These are phyloP conservation scores for Malthinus flaveolus DNA, from an alignment of 2,888 invertebrate genomes.

Conservation along the genomic window DNA sequence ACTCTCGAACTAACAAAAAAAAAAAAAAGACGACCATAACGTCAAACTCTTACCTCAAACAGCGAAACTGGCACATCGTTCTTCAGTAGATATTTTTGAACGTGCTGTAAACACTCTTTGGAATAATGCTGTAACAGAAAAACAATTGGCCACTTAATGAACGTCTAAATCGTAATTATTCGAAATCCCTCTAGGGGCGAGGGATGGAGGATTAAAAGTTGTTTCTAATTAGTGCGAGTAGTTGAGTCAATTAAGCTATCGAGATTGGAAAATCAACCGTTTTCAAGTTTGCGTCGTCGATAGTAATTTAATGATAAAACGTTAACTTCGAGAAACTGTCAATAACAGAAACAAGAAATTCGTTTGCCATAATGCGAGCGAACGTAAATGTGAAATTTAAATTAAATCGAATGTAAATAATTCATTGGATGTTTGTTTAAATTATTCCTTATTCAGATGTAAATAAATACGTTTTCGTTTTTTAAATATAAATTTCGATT, in stretches of 20 bases:
- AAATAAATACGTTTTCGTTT: too few species aligned
- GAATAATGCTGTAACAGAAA: constrained; percentile 87
- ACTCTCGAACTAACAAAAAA: too few species aligned
- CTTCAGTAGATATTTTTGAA: constrained; percentile 96
- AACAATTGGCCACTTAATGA: neutral
- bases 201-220: too few species aligned
- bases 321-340: neutral
- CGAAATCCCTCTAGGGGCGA: too few species aligned
- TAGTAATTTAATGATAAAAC: neutral
- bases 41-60: constrained; percentile 79
- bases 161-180: too few species aligned
- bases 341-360: neutral
- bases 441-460: too few species aligned
- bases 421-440: too few species aligned
- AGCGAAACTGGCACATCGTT: constrained; percentile 96
- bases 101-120: constrained; percentile 94
- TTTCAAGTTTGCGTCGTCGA: neutral
- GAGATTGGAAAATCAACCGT: neutral
- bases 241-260: neutral
- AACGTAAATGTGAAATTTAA: neutral
- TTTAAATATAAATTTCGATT: too few species aligned
- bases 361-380: neutral
- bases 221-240: too few species aligned
- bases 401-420: too few species aligned
- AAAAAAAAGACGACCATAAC: neutral